phyloP scores from a whole-genome alignment of 1,140 invertebrate species.

The Acromyrmex charruanus region DNA sequence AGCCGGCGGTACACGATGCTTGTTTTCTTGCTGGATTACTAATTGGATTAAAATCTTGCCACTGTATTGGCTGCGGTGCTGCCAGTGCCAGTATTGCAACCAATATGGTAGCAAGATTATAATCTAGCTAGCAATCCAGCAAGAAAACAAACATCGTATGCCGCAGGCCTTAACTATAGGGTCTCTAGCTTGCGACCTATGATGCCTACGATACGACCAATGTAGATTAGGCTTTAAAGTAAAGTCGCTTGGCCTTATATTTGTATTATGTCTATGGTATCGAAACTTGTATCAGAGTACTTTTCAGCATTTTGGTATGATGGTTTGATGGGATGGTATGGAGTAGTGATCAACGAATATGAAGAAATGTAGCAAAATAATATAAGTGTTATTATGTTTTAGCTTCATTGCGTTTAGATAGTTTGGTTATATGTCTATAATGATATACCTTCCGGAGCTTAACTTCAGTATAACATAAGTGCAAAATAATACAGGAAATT shows the following conservation, averaged over 20 bases:
- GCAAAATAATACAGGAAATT: not conserved
- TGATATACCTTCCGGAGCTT: not conserved
- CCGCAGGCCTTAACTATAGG: too few relatives aligned
- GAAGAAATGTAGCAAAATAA: not conserved
- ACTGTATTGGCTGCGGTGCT: too few relatives aligned
- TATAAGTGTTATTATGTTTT: not conserved
- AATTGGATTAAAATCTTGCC: too few relatives aligned
- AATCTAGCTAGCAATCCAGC: too few relatives aligned
- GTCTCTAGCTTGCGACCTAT: too few relatives aligned
- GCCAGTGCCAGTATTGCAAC: too few relatives aligned
- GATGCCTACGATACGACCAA: too few relatives aligned
- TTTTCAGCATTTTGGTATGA: slow-evolving; percentile 4
- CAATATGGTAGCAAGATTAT: too few relatives aligned
- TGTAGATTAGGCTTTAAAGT: too few relatives aligned
- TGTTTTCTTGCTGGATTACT: too few relatives aligned
- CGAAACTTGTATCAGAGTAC: not conserved
- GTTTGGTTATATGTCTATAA: slow-evolving; percentile 5
- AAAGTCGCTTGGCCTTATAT: not conserved
- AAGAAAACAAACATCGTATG: too few relatives aligned
- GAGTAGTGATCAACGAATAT: not conserved
- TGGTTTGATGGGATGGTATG: not conserved
- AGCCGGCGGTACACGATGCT: too few relatives aligned
- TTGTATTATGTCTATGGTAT: slow-evolving; percentile 1
- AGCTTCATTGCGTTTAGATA: not conserved
- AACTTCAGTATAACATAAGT: not conserved